These are phyloP conservation scores for Chirona hameri DNA, from an alignment of 2,888 invertebrate species.

Conservation along the genomic window DNA sequence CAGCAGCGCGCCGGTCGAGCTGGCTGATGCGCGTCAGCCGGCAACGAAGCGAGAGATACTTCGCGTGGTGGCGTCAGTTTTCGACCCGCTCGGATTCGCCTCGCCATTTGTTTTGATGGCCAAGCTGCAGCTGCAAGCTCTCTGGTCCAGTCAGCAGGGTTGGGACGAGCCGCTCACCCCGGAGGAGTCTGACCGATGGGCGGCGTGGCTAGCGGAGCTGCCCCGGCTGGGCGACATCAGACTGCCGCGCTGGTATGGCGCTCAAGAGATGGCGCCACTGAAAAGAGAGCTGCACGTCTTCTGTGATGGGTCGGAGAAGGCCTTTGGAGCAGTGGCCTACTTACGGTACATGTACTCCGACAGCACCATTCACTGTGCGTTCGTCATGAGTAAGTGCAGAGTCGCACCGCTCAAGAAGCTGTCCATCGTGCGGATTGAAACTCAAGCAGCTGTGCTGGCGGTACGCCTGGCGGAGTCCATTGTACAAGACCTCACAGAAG, in stretches of 20 bases:
- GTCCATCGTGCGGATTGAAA: background rate
- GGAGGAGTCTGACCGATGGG: background rate
- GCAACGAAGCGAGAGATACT: background rate
- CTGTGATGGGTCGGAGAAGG: background rate
- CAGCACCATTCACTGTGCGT: background rate
- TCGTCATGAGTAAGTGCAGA: background rate
- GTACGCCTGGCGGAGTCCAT: background rate
- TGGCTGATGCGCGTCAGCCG: background rate
- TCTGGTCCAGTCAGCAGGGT: background rate
- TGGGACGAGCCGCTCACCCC: background rate
- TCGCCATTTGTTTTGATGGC: background rate
- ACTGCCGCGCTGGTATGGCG: background rate
- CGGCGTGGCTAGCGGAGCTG: background rate
- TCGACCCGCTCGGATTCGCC: background rate
- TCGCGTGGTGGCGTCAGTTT: background rate
- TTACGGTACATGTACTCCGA: background rate
- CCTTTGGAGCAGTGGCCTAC: background rate
- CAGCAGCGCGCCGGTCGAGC: background rate
- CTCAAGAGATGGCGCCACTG: background rate
- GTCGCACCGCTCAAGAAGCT: background rate
- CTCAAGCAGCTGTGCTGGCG: background rate
- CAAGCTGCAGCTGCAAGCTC: background rate
- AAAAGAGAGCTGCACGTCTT: background rate
- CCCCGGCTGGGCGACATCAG: background rate
- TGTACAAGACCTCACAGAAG: background rate